Conservation (phyloP, 64 coral and sea anemone genomes). For the Actinia equina region DNA sequence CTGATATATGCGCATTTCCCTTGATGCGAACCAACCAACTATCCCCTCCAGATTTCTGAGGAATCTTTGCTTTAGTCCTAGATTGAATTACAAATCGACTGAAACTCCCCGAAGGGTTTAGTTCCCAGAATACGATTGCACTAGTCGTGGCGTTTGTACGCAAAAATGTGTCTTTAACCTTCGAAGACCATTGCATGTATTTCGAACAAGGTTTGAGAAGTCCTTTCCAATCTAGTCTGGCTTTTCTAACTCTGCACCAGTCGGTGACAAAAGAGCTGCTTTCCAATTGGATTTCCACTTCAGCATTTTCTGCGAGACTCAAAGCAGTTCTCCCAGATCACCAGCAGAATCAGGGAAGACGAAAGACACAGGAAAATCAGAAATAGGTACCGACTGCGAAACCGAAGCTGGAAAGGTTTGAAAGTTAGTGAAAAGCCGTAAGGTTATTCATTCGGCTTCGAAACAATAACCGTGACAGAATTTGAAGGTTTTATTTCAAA, state of each 20-base stretch:
- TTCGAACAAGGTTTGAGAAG: not conserved
- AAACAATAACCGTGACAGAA: no score
- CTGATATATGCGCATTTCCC: slow-evolving; percentile 56
- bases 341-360: not conserved
- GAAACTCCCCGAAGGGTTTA: slow-evolving; percentile 75
- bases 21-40: slow-evolving; percentile 79
- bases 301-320: not conserved
- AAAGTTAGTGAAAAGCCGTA: not conserved
- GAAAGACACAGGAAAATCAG: not conserved
- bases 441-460: no score
- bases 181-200: not conserved
- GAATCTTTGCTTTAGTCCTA: slow-evolving; percentile 43
- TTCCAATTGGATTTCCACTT: not conserved
- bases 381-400: not conserved
- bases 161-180: not conserved
- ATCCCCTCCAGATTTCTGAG: slow-evolving; percentile 74
- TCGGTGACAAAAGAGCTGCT: slow-evolving; percentile 4
- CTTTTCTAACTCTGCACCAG: slow-evolving; percentile 7
- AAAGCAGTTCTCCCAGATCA: not conserved
- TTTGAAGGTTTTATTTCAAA: no score
- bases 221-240: slow-evolving; percentile 1
- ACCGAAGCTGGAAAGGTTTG: not conserved
- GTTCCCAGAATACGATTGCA: slow-evolving; percentile 60
- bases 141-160: slow-evolving; percentile 20
- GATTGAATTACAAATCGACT: slow-evolving; percentile 84